Conservation (phyloP, 2,113 vertebrate species). For the Xiphorhynchus elegans region DNA sequence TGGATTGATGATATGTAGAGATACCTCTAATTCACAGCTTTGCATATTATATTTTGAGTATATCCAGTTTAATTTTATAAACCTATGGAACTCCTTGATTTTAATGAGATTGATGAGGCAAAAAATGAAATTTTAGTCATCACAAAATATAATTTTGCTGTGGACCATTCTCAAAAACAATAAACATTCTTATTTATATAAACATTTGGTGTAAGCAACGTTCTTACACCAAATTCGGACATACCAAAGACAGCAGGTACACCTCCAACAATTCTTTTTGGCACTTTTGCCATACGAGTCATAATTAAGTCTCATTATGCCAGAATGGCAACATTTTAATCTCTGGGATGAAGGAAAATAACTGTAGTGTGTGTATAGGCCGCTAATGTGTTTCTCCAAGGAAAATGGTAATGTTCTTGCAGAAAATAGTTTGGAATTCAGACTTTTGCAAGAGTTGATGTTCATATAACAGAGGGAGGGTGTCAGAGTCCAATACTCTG, state of each 20-base stretch:
- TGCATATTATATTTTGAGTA: neutral
- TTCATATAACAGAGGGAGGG: neutral
- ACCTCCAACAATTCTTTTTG: neutral
- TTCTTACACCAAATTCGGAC: neutral
- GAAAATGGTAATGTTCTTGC: neutral
- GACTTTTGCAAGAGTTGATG: neutral
- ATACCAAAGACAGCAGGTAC: neutral
- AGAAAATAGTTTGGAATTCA: neutral
- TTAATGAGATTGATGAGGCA: neutral
- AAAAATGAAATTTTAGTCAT: neutral
- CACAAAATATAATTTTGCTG: neutral
- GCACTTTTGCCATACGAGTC: neutral
- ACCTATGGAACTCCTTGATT: neutral
- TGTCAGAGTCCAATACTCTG: neutral
- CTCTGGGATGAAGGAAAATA: neutral
- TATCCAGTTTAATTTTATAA: neutral
- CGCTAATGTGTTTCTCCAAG: neutral
- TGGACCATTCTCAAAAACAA: neutral
- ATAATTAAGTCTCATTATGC: neutral
- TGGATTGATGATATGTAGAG: neutral
- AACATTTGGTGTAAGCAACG: neutral
- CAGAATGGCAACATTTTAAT: neutral
- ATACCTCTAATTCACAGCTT: neutral
- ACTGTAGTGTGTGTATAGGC: neutral
- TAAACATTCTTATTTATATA: neutral